These are phyloP conservation scores for Gymnogyps californianus DNA, from an alignment of 2,113 vertebrate species.

Conservation along the genomic window DNA sequence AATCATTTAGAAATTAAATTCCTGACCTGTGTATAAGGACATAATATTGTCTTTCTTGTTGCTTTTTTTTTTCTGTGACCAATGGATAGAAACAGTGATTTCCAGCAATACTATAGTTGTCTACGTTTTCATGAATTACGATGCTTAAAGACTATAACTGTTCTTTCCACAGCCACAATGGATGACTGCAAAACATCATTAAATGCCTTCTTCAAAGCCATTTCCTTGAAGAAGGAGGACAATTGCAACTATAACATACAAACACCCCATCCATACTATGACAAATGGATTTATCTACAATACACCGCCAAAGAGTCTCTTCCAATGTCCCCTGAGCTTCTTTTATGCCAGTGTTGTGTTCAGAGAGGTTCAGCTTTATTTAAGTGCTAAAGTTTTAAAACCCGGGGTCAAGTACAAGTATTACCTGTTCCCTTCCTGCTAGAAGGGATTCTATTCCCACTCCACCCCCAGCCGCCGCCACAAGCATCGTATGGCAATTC, in stretches of 20 bases:
- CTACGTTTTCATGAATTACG: not conserved
- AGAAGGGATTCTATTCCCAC: not conserved
- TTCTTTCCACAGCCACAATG: not conserved
- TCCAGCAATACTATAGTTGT: not conserved
- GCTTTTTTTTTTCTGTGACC: not conserved
- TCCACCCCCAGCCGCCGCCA: fast-evolving
- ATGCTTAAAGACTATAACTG: not conserved
- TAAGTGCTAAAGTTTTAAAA: not conserved
- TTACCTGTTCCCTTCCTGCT: not conserved
- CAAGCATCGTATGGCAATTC: fast-evolving
- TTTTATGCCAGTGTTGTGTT: not conserved
- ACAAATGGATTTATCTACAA: not conserved
- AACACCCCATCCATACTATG: not conserved
- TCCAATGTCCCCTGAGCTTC: not conserved
- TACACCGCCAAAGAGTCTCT: not conserved
- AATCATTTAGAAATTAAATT: not conserved
- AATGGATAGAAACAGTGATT: not conserved
- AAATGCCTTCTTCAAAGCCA: not conserved
- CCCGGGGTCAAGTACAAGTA: not conserved
- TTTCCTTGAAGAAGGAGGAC: not conserved
- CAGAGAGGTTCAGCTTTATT: not conserved
- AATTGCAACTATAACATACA: not conserved
- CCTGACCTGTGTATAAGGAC: not conserved
- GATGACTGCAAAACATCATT: not conserved
- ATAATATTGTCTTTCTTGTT: not conserved